These are phyloP conservation scores for Suillia variegata DNA, from an alignment of 2,888 invertebrate genomes.

Conservation along the genomic window DNA sequence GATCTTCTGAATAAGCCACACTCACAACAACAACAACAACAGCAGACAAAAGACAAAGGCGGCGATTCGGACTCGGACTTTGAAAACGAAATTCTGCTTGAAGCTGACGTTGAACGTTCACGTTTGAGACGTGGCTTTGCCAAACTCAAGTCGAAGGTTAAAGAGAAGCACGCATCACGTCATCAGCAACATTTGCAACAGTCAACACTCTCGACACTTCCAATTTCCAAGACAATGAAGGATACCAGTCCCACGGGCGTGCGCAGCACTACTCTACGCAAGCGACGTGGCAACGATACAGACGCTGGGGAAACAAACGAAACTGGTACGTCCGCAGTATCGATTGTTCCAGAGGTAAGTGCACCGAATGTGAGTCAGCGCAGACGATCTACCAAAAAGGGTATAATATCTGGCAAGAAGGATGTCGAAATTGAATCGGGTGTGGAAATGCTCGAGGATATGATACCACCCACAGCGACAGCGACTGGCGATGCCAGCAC, in stretches of 20 bases:
- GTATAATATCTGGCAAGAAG: conserved; percentile 48
- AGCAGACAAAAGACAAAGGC: conserved; percentile 23
- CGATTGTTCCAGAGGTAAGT: conserved; percentile 19
- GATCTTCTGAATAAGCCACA: conserved; percentile 19
- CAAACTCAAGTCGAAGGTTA: conserved; percentile 55
- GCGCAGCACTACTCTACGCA: conserved; percentile 35
- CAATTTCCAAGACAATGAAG: conserved; percentile 34
- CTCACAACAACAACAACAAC: conserved; percentile 33
- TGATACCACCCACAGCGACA: conserved; percentile 40
- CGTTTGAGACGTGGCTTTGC: conserved; percentile 53
- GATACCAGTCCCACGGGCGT: conserved; percentile 40
- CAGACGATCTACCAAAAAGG: conserved; percentile 35
- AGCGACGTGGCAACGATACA: conserved; percentile 45
- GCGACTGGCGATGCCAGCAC: conserved; percentile 15
- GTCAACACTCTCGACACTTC: conserved; percentile 18
- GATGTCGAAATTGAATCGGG: conserved; percentile 59
- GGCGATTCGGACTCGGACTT: conserved; percentile 52
- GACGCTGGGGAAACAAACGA: conserved; percentile 34
- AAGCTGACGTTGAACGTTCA: conserved; percentile 45
- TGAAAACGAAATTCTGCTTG: conserved; percentile 48
- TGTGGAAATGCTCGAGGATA: conserved; percentile 59
- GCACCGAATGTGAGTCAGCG: conserved; percentile 28
- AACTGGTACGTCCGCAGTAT: conserved; percentile 31
- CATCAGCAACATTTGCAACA: conserved; percentile 26
- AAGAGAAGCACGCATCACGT: conserved; percentile 39